phyloP scores from a whole-genome alignment of 1,140 invertebrate genomes.

The Camponotus pennsylvanicus region DNA sequence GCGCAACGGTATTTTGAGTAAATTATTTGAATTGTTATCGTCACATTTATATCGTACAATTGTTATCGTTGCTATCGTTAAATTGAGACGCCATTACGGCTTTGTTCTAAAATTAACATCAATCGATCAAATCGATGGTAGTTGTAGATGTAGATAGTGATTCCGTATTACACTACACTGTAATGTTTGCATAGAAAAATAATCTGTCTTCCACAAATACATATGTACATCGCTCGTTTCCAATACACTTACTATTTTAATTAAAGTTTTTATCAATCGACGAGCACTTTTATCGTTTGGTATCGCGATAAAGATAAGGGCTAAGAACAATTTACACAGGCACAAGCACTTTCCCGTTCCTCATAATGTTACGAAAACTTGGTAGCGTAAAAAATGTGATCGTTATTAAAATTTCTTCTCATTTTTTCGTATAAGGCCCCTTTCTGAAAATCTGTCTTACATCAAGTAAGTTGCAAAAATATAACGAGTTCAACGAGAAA shows the following conservation, averaged over 20 bases:
- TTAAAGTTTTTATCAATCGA: background rate
- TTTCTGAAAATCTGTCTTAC: constrained; percentile 13
- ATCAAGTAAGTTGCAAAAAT: background rate
- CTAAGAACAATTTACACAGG: constrained; percentile 54
- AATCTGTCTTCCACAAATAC: constrained; percentile 38
- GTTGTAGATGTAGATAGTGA: background rate
- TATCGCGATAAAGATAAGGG: constrained; percentile 31
- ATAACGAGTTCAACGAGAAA: background rate
- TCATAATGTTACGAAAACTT: constrained; percentile 14
- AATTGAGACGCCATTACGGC: background rate
- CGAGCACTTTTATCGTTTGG: constrained; percentile 22
- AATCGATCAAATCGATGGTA: constrained; percentile 4
- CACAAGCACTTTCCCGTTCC: constrained; percentile 23
- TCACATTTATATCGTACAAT: background rate
- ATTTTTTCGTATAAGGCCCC: constrained; percentile 41
- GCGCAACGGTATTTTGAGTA: background rate
- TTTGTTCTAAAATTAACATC: constrained; percentile 20
- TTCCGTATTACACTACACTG: background rate
- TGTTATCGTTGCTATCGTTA: no score
- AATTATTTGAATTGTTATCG: background rate
- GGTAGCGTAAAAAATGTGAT: constrained; percentile 18
- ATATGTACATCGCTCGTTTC: constrained; percentile 19
- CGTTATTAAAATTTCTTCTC: constrained; percentile 11
- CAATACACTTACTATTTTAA: background rate
- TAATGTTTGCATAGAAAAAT: constrained; percentile 59